Evolutionary conservation across 2,113 vertebrate genomes (phyloP), one percentile per base, ranked within the genome.

Genomic region (Solenodon paradoxus): DNA sequence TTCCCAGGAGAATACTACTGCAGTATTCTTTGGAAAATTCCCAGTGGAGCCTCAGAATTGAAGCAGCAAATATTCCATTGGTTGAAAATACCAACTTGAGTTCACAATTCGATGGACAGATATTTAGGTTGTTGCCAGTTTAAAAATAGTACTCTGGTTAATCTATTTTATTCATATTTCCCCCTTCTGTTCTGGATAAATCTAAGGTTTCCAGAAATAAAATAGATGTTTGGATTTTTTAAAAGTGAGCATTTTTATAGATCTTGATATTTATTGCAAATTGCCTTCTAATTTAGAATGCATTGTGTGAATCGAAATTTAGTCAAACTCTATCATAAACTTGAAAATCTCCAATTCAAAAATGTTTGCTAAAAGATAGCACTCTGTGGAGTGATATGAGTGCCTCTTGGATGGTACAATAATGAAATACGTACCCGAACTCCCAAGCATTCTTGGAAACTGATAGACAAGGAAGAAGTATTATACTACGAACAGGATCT

Each of bases 181-280:
- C 24, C 2, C 32, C 47, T n/a, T 71, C 80, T 2, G 80, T 89
- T 71, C 28, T 90, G 19, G 3, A 28, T 55, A 28, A 40, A 40
- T 84, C 71, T 53, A 63, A n/a, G 9, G 75, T 79, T 38, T 66
- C n/a, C 13, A 30, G 57, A 94, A 83, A 51, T 55, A 22, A 93
- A 86, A 95, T 2, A 69, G 30, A 24, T 77, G 28, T 59, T 30
- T 49, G 51, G 53, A 19, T 47, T 92, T 47, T 92, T 35, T 74
- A 85, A 91, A 93, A 71, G 35, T 4, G 4, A 91, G 1, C 47
- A 71, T 84, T 86, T 96, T 88, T 85, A 66, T 79, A n/a, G 20
- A 72, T 81, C 49, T 81, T 61, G 51, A 80, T 68, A 66, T 55
- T 57, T 26, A 38, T 63, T 53, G 9, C 86, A 85, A 85, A 55